These are phyloP conservation scores for Micromys minutus DNA, from an alignment of 2,113 vertebrate species.

Conservation along the genomic window DNA sequence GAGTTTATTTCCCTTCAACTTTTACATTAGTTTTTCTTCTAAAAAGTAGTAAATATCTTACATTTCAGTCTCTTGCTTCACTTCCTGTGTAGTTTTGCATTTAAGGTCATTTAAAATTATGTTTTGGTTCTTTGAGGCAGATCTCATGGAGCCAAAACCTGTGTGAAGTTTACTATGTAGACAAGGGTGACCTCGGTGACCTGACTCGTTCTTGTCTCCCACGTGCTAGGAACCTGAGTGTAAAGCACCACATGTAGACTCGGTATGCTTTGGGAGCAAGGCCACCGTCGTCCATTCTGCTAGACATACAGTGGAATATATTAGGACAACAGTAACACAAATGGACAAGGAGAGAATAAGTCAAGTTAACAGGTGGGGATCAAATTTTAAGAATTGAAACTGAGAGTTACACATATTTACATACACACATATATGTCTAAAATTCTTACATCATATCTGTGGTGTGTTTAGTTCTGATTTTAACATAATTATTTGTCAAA, in stretches of 20 bases:
- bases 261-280: background rate
- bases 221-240: background rate
- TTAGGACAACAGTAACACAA: background rate
- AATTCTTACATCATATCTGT: constrained; percentile 17
- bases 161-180: background rate
- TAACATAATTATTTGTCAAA: constrained; percentile 33
- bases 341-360: background rate
- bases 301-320: background rate
- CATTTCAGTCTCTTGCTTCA: too few relatives aligned
- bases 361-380: background rate
- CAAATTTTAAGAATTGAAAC: constrained; percentile 19
- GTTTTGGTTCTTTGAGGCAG: background rate
- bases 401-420: background rate
- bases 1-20: background rate
- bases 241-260: background rate
- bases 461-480: constrained; percentile 29
- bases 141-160: background rate
- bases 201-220: background rate
- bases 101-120: too few relatives aligned
- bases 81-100: too few relatives aligned
- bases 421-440: background rate
- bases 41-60: background rate
- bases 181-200: too few relatives aligned
- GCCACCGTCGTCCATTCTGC: background rate
- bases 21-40: background rate